Base-by-base conservation (phyloP, 2,113 vertebrate genomes). In the Ovis canadensis region DNA sequence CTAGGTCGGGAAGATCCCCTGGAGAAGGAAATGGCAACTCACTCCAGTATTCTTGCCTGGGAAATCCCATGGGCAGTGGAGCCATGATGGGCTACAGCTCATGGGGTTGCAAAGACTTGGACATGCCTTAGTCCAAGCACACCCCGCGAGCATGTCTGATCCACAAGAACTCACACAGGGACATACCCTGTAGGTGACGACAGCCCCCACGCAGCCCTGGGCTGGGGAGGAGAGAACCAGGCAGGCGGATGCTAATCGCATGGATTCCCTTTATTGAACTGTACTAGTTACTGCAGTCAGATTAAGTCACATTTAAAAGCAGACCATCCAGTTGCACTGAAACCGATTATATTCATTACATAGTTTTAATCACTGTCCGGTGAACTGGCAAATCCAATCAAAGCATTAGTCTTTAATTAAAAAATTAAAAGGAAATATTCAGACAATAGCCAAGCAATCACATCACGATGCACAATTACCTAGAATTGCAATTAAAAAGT, bases 251-350 rank as follows among this genome's bases (percentile, higher is more conserved):
- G 95, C 99, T 98, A 96, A 98, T 99, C 98, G 99, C 99, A 98
- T 95, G 98, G 97, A 98, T 99, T 99, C 98, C 99, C 99, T 99
- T 99, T 99, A 99, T 99, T 99, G 99, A 99, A 99, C 99, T 99
- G 99, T 99, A 99, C 99, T 99, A 99, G 99, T 99, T 99, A 99
- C 99, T 99, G 99, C 99, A 99, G 99, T 99, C 99, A 99, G 99
- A 99, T 99, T 99, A 99, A 99, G 99, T 99, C 99, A 99, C 99
- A 99, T 99, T 99, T 99, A 99, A 99, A 99, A 99, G 99, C 99
- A 99, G 99, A 99, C 99, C 99, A 99, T 99, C 99, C 99, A 99
- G 99, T 99, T 99, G 99, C 99, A 99, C 99, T 99, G 99, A 99
- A 99, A 99, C 99, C 97, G 98, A 99, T 99, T 99, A 99, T 99